A percentile compares a stretch with the other conserved stretches of the same genome.
Evolutionary conservation across 2,797 vertebrate genomes (phyloP).

Genomic region (Neoniphon sammara): DNA sequence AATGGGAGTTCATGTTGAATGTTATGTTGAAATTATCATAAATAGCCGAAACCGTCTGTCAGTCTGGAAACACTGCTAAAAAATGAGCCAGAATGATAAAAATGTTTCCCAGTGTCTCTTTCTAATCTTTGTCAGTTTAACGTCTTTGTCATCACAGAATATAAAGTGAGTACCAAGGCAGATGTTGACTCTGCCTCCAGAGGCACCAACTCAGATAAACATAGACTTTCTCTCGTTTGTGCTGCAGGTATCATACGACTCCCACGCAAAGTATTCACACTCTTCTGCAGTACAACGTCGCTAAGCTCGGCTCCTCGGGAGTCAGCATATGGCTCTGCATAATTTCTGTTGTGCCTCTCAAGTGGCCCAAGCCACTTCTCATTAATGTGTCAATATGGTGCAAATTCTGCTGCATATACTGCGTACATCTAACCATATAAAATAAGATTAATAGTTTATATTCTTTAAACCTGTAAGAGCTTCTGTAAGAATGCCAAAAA

Average conservation of each 20-base stretch:
- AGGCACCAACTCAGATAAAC: constrained; percentile 45
- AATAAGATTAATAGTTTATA: neutral
- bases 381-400: constrained; percentile 47
- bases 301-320: constrained; percentile 43
- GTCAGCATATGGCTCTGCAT: constrained; percentile 62
- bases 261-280: constrained; percentile 35
- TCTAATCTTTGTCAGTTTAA: constrained; percentile 28
- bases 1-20: neutral
- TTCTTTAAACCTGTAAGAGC: too few species aligned
- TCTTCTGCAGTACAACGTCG: constrained; percentile 27
- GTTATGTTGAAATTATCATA: neutral
- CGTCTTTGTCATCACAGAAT: constrained; percentile 16
- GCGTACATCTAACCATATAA: neutral
- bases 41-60: neutral
- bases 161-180: constrained; percentile 46
- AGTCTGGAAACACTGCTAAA: constrained; percentile 8
- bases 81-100: constrained; percentile 4
- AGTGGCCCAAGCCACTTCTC: constrained; percentile 35
- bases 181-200: constrained; percentile 54
- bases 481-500: neutral
- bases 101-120: constrained; percentile 11
- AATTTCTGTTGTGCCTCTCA: constrained; percentile 47
- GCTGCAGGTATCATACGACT: constrained; percentile 45
- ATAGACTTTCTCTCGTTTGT: constrained; percentile 3
- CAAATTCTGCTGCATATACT: constrained; percentile 27